Percentiles rank a stretch among this genome's conserved stretches.
These are phyloP conservation scores for Zeugodacus cucurbitae DNA, from an alignment of 1,140 invertebrate species.

Conservation along the genomic window DNA sequence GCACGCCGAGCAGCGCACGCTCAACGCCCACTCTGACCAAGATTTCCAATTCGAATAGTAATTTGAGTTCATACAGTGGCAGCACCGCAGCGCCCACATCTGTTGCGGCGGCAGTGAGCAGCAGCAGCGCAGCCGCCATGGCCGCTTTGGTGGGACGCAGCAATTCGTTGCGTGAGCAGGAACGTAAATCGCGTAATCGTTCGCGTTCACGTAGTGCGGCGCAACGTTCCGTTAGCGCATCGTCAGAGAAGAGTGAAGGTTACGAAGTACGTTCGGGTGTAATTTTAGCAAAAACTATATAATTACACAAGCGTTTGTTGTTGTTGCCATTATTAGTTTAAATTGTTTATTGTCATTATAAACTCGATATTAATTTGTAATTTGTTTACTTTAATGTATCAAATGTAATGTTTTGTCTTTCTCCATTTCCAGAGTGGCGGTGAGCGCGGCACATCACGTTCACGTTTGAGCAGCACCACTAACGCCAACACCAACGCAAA, in stretches of 20 bases:
- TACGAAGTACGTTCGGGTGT: slow-evolving; percentile 72
- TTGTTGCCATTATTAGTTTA: not conserved
- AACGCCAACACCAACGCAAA: slow-evolving; percentile 68
- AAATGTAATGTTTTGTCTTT: not conserved
- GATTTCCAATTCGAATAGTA: slow-evolving; percentile 59
- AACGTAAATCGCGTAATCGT: slow-evolving; percentile 62
- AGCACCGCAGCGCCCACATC: slow-evolving; percentile 18
- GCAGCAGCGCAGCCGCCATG: slow-evolving; percentile 55
- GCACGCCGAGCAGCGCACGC: not conserved
- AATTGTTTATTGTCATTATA: not conserved
- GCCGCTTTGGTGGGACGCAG: slow-evolving; percentile 58
- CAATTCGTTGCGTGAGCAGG: slow-evolving; percentile 63
- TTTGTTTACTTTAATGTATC: not conserved
- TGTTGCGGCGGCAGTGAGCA: not conserved
- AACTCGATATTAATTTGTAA: too few species aligned
- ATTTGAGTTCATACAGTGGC: slow-evolving; percentile 50
- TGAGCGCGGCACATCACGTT: slow-evolving; percentile 71
- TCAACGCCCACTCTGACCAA: slow-evolving; percentile 51
- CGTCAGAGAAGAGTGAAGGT: slow-evolving; percentile 72
- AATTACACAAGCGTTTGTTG: not conserved
- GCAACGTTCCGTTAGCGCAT: slow-evolving; percentile 61
- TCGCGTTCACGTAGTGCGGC: slow-evolving; percentile 59
- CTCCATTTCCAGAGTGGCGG: slow-evolving; percentile 75
- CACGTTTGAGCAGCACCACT: slow-evolving; percentile 70
- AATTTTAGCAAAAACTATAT: too few species aligned